Percentiles rank a stretch among this genome's conserved stretches.
phyloP scores from a whole-genome alignment of 2,113 vertebrate genomes.

The Lepus europaeus region DNA sequence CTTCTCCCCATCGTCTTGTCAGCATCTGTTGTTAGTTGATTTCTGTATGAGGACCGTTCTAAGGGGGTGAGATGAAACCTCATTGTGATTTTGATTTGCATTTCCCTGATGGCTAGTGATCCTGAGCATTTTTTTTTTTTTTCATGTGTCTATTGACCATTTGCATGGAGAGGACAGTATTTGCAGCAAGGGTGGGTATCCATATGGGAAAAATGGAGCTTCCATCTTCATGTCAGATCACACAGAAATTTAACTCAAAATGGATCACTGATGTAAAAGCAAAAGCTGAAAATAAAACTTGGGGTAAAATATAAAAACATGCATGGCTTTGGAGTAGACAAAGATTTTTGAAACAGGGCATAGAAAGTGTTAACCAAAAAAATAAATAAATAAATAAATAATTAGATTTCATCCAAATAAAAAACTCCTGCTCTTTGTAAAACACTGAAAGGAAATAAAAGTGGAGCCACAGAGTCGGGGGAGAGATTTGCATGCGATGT shows the following conservation, averaged over 20 bases:
- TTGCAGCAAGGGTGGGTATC: not conserved
- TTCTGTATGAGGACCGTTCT: too few species aligned
- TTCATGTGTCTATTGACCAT: too few species aligned
- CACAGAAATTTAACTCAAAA: not conserved
- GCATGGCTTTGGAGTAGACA: not conserved
- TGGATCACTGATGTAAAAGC: not conserved
- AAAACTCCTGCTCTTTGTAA: constrained; percentile 2
- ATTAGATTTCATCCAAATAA: not conserved
- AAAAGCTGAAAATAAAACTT: constrained; percentile 32
- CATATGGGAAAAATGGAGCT: not conserved
- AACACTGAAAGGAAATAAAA: not conserved
- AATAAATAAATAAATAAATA: not conserved
- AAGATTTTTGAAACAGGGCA: not conserved
- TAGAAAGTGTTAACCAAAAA: not conserved
- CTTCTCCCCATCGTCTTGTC: too few species aligned
- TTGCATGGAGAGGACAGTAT: not conserved
- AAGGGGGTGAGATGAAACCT: too few species aligned
- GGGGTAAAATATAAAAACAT: not conserved
- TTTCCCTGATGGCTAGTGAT: too few species aligned
- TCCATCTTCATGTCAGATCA: not conserved
- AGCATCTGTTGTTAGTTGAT: too few species aligned
- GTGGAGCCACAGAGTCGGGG: not conserved
- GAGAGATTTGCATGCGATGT: not conserved
- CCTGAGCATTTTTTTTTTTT: too few species aligned
- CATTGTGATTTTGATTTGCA: too few species aligned